Percentiles rank a stretch among this genome's conserved stretches.
Evolutionary conservation across 2,797 vertebrate genomes (phyloP).

Genomic region (Chrosomus eos): DNA sequence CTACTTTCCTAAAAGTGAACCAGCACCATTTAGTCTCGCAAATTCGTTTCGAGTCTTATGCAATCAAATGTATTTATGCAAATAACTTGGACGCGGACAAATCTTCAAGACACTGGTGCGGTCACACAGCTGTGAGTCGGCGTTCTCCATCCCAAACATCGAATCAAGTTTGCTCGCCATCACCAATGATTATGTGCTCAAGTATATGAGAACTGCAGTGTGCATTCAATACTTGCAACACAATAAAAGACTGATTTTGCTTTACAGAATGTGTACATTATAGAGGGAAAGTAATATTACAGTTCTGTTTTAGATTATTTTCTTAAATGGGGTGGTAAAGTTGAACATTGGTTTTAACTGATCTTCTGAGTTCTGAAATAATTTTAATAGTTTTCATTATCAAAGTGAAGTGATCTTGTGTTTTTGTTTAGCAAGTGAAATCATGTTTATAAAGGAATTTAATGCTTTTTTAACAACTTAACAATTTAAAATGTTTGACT

Average conservation of each 20-base stretch:
- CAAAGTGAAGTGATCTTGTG: neutral
- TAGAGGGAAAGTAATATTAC: neutral
- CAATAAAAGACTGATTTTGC: neutral
- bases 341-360: neutral
- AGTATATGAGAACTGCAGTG: neutral
- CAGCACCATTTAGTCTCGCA: neutral
- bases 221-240: neutral
- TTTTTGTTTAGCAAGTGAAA: neutral
- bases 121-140: neutral
- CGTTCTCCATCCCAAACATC: neutral
- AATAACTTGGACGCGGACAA: slow-evolving; percentile 1
- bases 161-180: neutral
- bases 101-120: neutral
- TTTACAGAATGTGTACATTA: neutral
- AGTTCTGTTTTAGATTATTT: neutral
- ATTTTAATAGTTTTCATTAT: neutral
- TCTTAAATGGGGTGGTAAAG: neutral
- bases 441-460: neutral
- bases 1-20: neutral
- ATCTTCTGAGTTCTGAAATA: neutral
- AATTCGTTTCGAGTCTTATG: neutral
- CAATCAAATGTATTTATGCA: slow-evolving; percentile 15
- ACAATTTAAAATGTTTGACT: neutral
- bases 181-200: neutral
- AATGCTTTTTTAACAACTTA: too few species aligned